These are phyloP conservation scores for Drosophila tripunctata DNA, from an alignment of 2,888 invertebrate species.

Conservation along the genomic window DNA sequence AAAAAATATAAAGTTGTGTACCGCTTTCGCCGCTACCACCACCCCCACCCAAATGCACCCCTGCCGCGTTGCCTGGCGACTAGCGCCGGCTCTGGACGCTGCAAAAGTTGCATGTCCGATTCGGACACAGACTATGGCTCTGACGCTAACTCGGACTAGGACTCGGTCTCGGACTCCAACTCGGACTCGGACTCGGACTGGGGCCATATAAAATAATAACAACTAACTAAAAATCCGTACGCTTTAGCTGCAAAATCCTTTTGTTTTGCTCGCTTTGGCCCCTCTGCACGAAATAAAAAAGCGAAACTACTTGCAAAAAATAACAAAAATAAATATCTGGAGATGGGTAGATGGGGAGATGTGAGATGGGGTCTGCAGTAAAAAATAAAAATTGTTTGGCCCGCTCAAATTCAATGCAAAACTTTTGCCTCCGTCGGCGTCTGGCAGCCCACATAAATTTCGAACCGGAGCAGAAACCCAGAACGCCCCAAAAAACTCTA, in stretches of 20 bases:
- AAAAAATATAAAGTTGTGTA: slow-evolving; percentile 45
- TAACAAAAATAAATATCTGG: slow-evolving; percentile 24
- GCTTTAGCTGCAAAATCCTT: slow-evolving; percentile 80
- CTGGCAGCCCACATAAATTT: slow-evolving; percentile 79
- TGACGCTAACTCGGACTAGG: background rate
- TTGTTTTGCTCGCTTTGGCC: slow-evolving; percentile 55
- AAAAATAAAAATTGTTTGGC: slow-evolving; percentile 71
- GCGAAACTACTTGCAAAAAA: slow-evolving; percentile 55
- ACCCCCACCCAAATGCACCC: background rate
- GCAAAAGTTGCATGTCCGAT: slow-evolving; percentile 74
- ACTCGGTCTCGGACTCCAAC: slow-evolving; percentile 24
- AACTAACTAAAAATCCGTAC: slow-evolving; percentile 79
- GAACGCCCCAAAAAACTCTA: slow-evolving; percentile 3
- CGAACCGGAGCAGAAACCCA: slow-evolving; percentile 18
- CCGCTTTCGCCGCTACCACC: slow-evolving; percentile 37
- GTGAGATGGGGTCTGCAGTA: background rate
- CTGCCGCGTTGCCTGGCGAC: slow-evolving; percentile 64
- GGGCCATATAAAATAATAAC: slow-evolving; percentile 77
- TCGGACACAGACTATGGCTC: slow-evolving; percentile 29
- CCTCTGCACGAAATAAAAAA: slow-evolving; percentile 26
- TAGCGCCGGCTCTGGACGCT: slow-evolving; percentile 32
- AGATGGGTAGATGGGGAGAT: too few species aligned
- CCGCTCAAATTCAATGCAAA: slow-evolving; percentile 79
- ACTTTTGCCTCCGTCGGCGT: slow-evolving; percentile 67
- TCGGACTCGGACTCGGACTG: slow-evolving; percentile 31